Percentiles rank a stretch among this genome's conserved stretches.
phyloP scores from a whole-genome alignment of 1,140 invertebrate species.

The Battus philenor region DNA sequence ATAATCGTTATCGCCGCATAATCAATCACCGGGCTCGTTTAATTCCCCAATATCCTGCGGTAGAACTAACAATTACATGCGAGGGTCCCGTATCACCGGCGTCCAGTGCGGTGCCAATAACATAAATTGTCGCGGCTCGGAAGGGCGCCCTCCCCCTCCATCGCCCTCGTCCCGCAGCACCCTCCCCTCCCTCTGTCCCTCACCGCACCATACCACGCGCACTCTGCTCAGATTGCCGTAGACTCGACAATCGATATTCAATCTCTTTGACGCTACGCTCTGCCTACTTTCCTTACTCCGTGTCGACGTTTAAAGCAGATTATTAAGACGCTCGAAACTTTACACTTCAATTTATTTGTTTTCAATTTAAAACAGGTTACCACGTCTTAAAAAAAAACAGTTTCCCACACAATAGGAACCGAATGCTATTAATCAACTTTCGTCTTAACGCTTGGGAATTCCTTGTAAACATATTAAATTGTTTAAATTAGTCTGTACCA shows the following conservation, averaged over 20 bases:
- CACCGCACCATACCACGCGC: slow-evolving; percentile 18
- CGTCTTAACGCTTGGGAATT: no score
- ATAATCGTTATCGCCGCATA: slow-evolving; percentile 67
- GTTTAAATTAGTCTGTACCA: slow-evolving; percentile 29
- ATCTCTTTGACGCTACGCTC: slow-evolving; percentile 71
- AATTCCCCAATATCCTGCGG: slow-evolving; percentile 71
- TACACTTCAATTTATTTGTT: slow-evolving; percentile 24
- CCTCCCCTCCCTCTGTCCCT: slow-evolving; percentile 15
- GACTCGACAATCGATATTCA: slow-evolving; percentile 73
- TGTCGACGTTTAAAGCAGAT: slow-evolving; percentile 57
- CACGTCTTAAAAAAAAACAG: no score
- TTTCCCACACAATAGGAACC: no score
- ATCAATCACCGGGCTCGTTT: slow-evolving; percentile 68
- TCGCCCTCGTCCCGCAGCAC: slow-evolving; percentile 5
- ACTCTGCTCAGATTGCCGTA: slow-evolving; percentile 55
- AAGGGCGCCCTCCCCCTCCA: slow-evolving; percentile 33
- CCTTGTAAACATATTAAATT: no score
- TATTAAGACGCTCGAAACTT: slow-evolving; percentile 36
- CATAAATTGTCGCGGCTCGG: slow-evolving; percentile 68
- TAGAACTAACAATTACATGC: slow-evolving; percentile 67
- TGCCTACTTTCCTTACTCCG: slow-evolving; percentile 64
- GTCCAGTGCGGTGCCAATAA: slow-evolving; percentile 59
- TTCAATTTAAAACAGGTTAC: no score
- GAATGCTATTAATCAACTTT: no score
- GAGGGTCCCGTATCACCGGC: slow-evolving; percentile 60